phyloP scores from a whole-genome alignment of 2,888 invertebrate species.

The Dione juno region DNA sequence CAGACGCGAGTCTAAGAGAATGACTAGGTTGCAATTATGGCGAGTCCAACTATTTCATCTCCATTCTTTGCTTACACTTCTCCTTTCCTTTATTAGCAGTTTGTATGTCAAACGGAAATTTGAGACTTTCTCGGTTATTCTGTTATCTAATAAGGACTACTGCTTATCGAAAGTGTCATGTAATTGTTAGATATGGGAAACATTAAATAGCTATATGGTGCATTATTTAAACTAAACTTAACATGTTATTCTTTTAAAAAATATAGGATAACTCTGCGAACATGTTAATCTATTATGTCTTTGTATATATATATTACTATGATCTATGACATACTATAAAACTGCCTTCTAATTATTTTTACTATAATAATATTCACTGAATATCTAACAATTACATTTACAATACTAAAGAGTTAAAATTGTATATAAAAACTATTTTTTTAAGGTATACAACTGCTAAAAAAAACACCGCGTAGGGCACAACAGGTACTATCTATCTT shows the following conservation, averaged over 20 bases:
- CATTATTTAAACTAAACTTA: background rate
- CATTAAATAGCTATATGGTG: background rate
- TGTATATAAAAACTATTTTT: constrained; percentile 20
- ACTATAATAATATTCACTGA: background rate
- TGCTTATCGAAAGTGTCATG: constrained; percentile 60
- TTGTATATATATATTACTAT: too few relatives aligned
- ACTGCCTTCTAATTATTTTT: background rate
- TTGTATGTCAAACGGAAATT: constrained; percentile 46
- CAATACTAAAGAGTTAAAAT: constrained; percentile 12
- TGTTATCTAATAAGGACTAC: constrained; percentile 50
- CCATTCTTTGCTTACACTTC: constrained; percentile 34
- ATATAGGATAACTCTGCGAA: constrained; percentile 5
- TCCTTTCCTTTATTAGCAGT: constrained; percentile 32
- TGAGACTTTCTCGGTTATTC: constrained; percentile 52
- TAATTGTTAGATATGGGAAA: constrained; percentile 21
- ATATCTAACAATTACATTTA: constrained; percentile 22
- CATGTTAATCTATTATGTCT: background rate
- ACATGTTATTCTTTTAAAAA: background rate
- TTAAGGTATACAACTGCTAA: constrained; percentile 59
- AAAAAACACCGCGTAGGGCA: constrained; percentile 60
- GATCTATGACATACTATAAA: background rate
- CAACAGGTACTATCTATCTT: constrained; percentile 47
- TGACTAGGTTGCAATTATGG: constrained; percentile 81
- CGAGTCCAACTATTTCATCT: constrained; percentile 54
- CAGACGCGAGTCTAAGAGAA: constrained; percentile 75